A percentile compares a stretch with the other conserved stretches of the same genome.
Conservation (phyloP, 2,797 vertebrate genomes). For the Anguilla megastoma region DNA sequence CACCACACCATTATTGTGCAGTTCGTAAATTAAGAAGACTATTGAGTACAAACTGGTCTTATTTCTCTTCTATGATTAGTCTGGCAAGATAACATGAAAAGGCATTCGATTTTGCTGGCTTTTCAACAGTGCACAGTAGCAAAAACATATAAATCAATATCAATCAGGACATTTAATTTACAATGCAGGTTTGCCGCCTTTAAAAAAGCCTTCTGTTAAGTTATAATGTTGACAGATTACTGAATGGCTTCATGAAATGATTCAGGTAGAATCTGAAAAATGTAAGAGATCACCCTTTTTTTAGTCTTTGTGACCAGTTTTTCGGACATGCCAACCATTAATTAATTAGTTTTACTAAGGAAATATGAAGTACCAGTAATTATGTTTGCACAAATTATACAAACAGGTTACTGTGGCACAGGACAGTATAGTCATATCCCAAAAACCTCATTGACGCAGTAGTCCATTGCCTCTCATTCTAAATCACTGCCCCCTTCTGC, state of each 20-base stretch:
- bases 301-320: not conserved
- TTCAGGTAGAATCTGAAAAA: too few relatives aligned
- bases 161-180: too few relatives aligned
- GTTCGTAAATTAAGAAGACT: not conserved
- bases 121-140: not conserved
- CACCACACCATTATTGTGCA: not conserved
- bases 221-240: too few relatives aligned
- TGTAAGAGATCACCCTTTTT: too few relatives aligned
- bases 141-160: too few relatives aligned
- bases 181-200: too few relatives aligned
- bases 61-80: not conserved
- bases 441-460: not conserved
- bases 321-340: not conserved
- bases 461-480: too few relatives aligned
- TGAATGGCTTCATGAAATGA: too few relatives aligned
- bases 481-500: not conserved
- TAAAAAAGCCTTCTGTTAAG: too few relatives aligned
- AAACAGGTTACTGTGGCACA: not conserved
- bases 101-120: not conserved
- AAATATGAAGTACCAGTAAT: not conserved
- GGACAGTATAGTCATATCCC: not conserved
- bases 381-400: not conserved
- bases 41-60: not conserved
- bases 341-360: not conserved
- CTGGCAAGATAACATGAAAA: not conserved